Percentiles rank a stretch among this genome's conserved stretches.
phyloP scores from a whole-genome alignment of 2,113 vertebrate genomes.

The Felis chaus region DNA sequence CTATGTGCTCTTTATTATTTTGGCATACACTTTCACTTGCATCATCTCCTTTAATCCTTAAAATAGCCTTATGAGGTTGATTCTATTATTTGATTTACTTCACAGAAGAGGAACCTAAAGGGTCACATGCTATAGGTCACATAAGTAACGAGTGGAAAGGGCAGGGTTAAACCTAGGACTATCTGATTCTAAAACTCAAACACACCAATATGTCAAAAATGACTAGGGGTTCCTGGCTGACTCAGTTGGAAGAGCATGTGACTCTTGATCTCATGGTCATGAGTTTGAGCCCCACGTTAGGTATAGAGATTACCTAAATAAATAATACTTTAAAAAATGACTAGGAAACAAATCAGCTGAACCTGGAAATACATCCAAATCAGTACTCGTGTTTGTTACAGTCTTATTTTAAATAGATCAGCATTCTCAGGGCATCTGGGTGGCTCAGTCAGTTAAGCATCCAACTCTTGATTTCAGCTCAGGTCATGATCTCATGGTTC shows the following conservation, averaged over 20 bases:
- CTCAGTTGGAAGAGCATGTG: too few relatives aligned
- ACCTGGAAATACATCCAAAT: background rate
- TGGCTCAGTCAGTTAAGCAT: too few relatives aligned
- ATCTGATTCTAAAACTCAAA: background rate
- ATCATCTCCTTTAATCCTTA: constrained; percentile 28
- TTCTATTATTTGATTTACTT: constrained; percentile 28
- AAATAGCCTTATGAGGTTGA: background rate
- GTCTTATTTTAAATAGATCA: background rate
- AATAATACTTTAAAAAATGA: background rate
- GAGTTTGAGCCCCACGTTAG: too few relatives aligned
- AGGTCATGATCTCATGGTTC: too few relatives aligned
- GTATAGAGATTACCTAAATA: too few relatives aligned
- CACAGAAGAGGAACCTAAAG: background rate
- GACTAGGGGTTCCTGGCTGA: too few relatives aligned
- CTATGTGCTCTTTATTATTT: background rate
- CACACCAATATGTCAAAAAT: background rate
- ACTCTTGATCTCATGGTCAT: too few relatives aligned
- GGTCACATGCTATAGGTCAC: background rate
- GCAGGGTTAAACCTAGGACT: background rate
- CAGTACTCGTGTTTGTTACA: background rate
- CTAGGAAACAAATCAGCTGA: constrained; percentile 2
- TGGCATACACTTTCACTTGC: background rate
- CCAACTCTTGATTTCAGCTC: too few relatives aligned
- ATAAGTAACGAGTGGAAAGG: background rate
- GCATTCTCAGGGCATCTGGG: too few relatives aligned